Evolutionary conservation across 2,888 invertebrate species (phyloP).

Genomic region (Ptilodon capucinus): DNA sequence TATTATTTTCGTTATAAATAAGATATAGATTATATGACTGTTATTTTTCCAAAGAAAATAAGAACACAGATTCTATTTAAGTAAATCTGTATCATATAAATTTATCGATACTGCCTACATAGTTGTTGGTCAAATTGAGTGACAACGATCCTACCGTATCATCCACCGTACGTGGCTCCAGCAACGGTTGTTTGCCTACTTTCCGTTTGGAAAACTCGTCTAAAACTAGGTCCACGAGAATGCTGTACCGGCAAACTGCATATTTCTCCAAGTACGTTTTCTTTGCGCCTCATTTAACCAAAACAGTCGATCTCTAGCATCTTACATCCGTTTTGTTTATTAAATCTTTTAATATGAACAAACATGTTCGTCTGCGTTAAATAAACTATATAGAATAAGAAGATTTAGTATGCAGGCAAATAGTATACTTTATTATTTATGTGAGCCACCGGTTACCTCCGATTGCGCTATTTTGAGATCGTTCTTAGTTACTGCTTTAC

Average conservation of each 20-base stretch:
- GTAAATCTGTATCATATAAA: too few relatives aligned
- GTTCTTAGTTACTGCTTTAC: too few relatives aligned
- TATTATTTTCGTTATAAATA: too few relatives aligned
- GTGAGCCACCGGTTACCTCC: too few relatives aligned
- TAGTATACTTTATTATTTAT: too few relatives aligned
- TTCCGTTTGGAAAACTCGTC: conserved; percentile 78
- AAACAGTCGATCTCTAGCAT: background rate
- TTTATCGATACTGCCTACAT: too few relatives aligned
- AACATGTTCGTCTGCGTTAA: too few relatives aligned
- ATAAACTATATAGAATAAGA: too few relatives aligned
- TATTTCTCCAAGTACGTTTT: conserved; percentile 60
- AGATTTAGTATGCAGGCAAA: background rate
- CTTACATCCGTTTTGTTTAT: background rate
- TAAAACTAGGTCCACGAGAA: conserved; percentile 66
- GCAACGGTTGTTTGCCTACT: conserved; percentile 65
- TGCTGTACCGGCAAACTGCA: conserved; percentile 52
- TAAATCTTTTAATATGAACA: background rate
- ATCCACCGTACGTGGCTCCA: conserved; percentile 38
- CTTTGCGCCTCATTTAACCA: conserved; percentile 14
- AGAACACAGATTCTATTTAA: too few relatives aligned
- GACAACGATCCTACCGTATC: conserved; percentile 41
- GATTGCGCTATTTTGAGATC: too few relatives aligned
- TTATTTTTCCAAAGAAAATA: too few relatives aligned
- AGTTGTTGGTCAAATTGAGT: conserved; percentile 15
- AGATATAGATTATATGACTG: too few relatives aligned